Base-by-base conservation (phyloP, 2,797 vertebrate genomes). In the Sebastes taczanowskii region DNA sequence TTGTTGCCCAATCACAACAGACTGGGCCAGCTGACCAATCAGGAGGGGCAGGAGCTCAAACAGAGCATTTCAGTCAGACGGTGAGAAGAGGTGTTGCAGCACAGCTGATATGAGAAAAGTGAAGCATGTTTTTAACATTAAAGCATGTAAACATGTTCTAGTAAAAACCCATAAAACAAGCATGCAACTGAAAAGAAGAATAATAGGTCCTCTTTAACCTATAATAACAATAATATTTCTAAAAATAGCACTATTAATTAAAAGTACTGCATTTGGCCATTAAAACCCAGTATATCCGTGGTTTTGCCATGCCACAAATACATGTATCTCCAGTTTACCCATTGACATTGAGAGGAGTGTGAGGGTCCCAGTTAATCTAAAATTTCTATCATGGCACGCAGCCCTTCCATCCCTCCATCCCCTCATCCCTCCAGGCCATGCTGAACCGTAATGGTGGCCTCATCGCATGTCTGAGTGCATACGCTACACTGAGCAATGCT, bases 401-500 rank as follows among this genome's bases (percentile, higher is more conserved):
- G 83, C 68, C 69, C 60, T 80, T 63, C 82, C 73, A 72, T 82
- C 72, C 86, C 77, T 80, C 83, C 81, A 86, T 91, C 80, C 88
- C 30, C 69, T 88, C 88, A 89, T 92, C 89, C 86, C 91, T 85
- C 87, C 91, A 92, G 93, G 93, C 94, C 92, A 95, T 49, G 86
- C 84, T 87, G 90, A 90, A 90, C 86, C 89, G 75, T 94, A 94
- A 95, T 95, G 91, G 93, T 88, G 89, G 93, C 91, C 91, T 92
- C 92, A 92, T 93, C 89, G 88, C 88, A 94, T 94, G 93, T 94
- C 90, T 93, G 94, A 96, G 92, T 92, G 93, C 94, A 86, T 93
- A 94, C 89, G 92, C 94, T 94, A 95, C 94, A 93, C 93, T 92
- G 94, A 95, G 95, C 94, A 94, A 95, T 94, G 95, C 94, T 95